Evolutionary conservation across 64 coral and sea anemone genomes (phyloP).

Genomic region (Montipora capricornis): DNA sequence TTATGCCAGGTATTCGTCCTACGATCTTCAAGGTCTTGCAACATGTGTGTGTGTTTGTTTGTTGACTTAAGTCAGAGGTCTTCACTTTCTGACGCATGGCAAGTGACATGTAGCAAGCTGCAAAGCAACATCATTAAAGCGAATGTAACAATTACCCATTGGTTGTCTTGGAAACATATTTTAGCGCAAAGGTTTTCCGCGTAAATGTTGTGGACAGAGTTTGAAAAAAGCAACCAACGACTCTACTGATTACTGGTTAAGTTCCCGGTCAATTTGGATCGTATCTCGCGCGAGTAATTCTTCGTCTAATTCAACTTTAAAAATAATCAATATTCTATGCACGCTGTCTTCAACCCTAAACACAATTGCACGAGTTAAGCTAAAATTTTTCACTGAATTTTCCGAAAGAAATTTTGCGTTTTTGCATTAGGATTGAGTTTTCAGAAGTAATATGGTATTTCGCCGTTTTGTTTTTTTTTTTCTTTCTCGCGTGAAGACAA

Average conservation of each 20-base stretch:
- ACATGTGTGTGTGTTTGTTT: constrained; percentile 48
- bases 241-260: not conserved
- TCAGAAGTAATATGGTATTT: not conserved
- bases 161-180: constrained; percentile 39
- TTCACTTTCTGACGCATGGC: not conserved
- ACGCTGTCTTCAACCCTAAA: not conserved
- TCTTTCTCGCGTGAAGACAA: constrained; percentile 17
- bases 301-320: not conserved
- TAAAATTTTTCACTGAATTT: not conserved
- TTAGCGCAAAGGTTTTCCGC: not conserved
- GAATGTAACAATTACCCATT: constrained; percentile 13
- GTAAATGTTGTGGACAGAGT: not conserved
- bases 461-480: not conserved
- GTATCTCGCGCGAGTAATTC: not conserved
- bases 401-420: not conserved
- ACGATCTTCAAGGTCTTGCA: not conserved
- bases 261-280: not conserved
- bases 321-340: not conserved
- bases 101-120: constrained; percentile 21
- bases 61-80: constrained; percentile 1
- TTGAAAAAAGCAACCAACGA: not conserved
- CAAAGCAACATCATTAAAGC: constrained; percentile 21
- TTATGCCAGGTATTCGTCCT: not conserved
- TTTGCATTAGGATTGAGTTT: not conserved
- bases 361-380: not conserved